Percentiles rank a stretch among this genome's conserved stretches.
Conservation (phyloP, 2,888 invertebrate genomes). For the Monochamus alternatus region DNA sequence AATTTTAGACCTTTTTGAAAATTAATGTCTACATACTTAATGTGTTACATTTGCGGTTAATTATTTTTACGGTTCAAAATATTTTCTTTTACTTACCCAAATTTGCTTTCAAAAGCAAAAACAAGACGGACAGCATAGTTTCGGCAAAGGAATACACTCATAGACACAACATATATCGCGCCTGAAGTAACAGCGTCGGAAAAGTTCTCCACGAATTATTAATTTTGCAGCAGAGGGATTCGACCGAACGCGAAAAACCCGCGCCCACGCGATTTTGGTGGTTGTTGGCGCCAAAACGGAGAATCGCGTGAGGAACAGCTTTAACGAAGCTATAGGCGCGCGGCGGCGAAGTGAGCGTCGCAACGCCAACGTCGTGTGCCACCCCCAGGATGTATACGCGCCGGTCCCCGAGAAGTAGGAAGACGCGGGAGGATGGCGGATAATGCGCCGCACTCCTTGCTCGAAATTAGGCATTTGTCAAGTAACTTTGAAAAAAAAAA, state of each 20-base stretch:
- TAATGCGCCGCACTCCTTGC: too few relatives aligned
- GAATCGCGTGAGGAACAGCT: conserved; percentile 40
- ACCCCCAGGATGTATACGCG: conserved; percentile 50
- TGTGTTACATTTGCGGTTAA: too few relatives aligned
- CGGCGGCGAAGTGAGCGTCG: conserved; percentile 54
- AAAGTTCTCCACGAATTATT: conserved; percentile 15
- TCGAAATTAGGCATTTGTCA: too few relatives aligned
- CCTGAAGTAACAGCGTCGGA: not conserved
- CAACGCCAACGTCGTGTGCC: conserved; percentile 54
- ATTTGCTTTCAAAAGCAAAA: conserved; percentile 2
- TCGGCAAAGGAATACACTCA: not conserved
- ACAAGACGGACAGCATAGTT: conserved; percentile 9
- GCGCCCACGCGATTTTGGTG: conserved; percentile 44
- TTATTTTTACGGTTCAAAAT: too few relatives aligned
- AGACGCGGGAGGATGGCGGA: conserved; percentile 3
- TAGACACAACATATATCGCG: not conserved
- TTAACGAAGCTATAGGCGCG: conserved; percentile 36
- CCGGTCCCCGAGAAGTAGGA: conserved; percentile 39
- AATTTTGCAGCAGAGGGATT: conserved; percentile 5
- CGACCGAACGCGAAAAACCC: conserved; percentile 37
- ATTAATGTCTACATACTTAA: too few relatives aligned
- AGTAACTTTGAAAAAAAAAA: too few relatives aligned
- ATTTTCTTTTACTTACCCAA: conserved; percentile 22
- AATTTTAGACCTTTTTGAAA: too few relatives aligned
- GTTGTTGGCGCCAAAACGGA: conserved; percentile 47